Conservation (phyloP, 2,888 invertebrate species). For the Apotomis betuletana region DNA sequence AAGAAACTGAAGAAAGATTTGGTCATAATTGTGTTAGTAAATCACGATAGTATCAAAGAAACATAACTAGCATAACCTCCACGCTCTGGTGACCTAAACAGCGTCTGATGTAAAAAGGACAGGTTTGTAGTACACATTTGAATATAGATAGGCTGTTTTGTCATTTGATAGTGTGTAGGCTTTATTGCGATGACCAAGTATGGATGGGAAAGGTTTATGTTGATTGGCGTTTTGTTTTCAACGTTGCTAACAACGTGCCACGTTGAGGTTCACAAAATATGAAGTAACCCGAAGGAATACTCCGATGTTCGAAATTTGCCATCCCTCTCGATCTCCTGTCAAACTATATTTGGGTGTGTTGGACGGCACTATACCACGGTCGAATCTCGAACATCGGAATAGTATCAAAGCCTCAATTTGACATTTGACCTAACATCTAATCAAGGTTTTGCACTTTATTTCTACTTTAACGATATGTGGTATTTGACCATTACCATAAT, state of each 20-base stretch:
- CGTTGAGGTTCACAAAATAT: neutral
- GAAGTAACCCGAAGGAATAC: no score
- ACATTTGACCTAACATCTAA: no score
- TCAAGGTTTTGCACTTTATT: no score
- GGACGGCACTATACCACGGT: no score
- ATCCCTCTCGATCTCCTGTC: no score
- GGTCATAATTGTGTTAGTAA: slow-evolving; percentile 25
- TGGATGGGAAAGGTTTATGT: slow-evolving; percentile 20
- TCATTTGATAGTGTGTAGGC: slow-evolving; percentile 11
- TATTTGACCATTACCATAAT: no score
- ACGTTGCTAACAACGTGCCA: neutral
- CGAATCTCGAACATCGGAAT: no score
- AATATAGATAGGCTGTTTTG: neutral
- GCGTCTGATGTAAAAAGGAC: slow-evolving; percentile 1
- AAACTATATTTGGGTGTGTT: no score
- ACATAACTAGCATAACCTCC: slow-evolving; percentile 26
- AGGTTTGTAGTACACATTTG: neutral
- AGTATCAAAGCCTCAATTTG: no score
- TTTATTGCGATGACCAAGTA: slow-evolving; percentile 19
- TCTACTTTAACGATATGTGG: no score
- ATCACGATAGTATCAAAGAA: slow-evolving; percentile 29
- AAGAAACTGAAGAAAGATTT: slow-evolving; percentile 1
- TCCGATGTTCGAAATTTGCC: no score
- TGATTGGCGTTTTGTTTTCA: slow-evolving; percentile 16
- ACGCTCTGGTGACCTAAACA: slow-evolving; percentile 27